These are phyloP conservation scores for Panthera tigris DNA, from an alignment of 2,113 vertebrate species.

Conservation along the genomic window DNA sequence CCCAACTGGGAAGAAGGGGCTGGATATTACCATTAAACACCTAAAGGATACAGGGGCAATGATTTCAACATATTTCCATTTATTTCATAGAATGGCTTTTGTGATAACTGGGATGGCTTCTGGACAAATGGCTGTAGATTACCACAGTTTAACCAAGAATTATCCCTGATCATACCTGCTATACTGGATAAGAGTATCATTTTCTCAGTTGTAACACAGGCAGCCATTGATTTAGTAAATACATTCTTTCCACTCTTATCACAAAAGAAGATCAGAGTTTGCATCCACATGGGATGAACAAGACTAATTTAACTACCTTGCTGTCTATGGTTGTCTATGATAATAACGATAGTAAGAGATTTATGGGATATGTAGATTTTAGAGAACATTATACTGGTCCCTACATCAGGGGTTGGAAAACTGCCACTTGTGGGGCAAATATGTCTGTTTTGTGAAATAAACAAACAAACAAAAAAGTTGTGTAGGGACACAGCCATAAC, in stretches of 20 bases:
- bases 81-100: not conserved
- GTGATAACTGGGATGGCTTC: not conserved
- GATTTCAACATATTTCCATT: not conserved
- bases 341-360: not conserved
- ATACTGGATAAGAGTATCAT: not conserved
- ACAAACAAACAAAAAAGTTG: not conserved
- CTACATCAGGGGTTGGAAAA: not conserved
- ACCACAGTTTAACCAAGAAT: not conserved
- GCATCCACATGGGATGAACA: not conserved
- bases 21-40: not conserved
- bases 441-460: not conserved
- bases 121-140: not conserved
- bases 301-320: not conserved
- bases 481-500: not conserved
- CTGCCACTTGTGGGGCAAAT: not conserved
- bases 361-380: not conserved
- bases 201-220: not conserved
- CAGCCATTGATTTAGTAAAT: not conserved
- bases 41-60: not conserved
- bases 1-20: no score
- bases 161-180: not conserved
- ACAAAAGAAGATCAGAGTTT: not conserved
- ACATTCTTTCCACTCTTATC: not conserved
- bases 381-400: not conserved
- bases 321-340: not conserved